Base-by-base conservation (phyloP, 2,888 invertebrate genomes). In the Drosophila eohydei region DNA sequence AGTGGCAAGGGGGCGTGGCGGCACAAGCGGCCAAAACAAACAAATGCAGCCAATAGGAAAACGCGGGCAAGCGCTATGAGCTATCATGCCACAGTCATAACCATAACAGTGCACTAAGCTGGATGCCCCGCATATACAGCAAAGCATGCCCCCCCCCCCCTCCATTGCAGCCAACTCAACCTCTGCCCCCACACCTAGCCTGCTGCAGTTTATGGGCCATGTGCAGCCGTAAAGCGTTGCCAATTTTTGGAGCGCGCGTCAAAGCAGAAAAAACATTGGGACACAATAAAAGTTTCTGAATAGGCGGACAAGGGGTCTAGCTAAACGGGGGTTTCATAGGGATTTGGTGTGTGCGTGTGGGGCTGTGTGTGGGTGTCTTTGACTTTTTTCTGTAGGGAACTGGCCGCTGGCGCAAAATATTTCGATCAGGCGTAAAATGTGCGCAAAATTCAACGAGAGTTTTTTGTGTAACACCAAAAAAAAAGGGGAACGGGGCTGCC, bases 381-480 rank as follows among this genome's bases (percentile, higher is more conserved):
- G 74, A 74, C 71, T 83, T 80, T 80, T 83, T 87, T 90, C 81
- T 70, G 74, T 74, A 32, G 12, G 9, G 66, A 64, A 52, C 41
- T 34, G 32, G 65, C 59, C 64, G 67, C 54, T 77, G 78, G 83
- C 74, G 79, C 81, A 89, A 82, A 91, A 86, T 86, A 85, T 91
- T 90, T 86, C 91, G 91, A 91, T 91, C 91, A 90, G 90, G 91
- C 91, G 89, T 86, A 91, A 91, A 91, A 91, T 91, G 89, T 90
- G 90, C 90, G 89, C 91, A 87, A 90, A 91, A 91, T 90, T 91
- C 91, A 88, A 71, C 83, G 26, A 81, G 78, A 56, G 72, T 80
- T 86, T 86, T 81, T 74, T 75, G 54, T 71, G 50, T 68, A 68
- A 67, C 63, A 69, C 52, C 70, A 59, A 66, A 52, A 28, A 38